Evolutionary conservation across 2,113 vertebrate genomes (phyloP).

Genomic region (Oreochromis aureus): DNA sequence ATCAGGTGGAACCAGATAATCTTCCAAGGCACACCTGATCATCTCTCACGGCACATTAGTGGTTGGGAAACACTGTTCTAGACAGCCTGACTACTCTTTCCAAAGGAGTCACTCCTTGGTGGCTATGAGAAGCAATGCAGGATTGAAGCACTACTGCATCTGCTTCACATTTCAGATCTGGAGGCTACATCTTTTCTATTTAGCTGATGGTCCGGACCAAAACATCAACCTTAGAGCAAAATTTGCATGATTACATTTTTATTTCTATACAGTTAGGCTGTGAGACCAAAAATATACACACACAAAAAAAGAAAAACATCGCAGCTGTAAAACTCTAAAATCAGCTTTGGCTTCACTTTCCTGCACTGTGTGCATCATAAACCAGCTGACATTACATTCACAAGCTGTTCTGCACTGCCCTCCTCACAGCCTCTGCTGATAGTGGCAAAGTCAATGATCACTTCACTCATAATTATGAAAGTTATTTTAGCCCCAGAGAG

Average conservation of each 20-base stretch:
- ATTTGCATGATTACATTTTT: background rate
- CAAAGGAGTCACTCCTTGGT: background rate
- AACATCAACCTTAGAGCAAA: background rate
- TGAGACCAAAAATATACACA: background rate
- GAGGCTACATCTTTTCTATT: background rate
- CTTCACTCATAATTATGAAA: slow-evolving; percentile 27
- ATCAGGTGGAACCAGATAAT: background rate
- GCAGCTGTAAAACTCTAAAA: background rate
- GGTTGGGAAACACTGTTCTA: background rate
- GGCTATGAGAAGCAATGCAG: background rate
- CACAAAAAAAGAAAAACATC: accelerated
- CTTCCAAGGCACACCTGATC: background rate
- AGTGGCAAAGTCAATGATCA: background rate
- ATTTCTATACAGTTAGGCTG: background rate
- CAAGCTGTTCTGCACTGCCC: background rate
- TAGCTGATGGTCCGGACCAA: background rate
- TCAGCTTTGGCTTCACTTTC: background rate
- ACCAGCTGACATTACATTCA: background rate
- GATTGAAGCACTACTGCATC: background rate
- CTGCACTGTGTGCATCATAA: background rate
- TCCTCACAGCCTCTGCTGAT: background rate
- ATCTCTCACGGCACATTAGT: background rate
- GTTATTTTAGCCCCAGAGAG: slow-evolving; percentile 33
- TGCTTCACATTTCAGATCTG: background rate
- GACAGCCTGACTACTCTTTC: background rate